Conservation (phyloP, 2,113 vertebrate species). For the Catharus fuscescens region DNA sequence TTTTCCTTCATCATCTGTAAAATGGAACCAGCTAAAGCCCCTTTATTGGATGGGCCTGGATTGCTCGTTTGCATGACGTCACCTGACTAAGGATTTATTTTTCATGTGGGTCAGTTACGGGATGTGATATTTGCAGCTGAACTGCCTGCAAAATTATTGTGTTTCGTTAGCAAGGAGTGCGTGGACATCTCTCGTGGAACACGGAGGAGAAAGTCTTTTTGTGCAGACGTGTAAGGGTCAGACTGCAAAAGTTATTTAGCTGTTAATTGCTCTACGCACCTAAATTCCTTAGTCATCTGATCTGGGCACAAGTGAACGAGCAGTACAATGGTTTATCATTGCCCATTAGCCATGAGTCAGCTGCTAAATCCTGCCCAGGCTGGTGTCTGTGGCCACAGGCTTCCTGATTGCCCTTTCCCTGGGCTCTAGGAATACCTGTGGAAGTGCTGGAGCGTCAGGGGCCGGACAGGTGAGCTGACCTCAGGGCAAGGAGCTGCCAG, state of each 20-base stretch:
- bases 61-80: neutral
- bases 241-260: neutral
- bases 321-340: neutral
- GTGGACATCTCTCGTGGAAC: neutral
- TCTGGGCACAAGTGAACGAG: neutral
- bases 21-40: neutral
- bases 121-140: neutral
- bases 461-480: fast-evolving
- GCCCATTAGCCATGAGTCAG: conserved; percentile 19
- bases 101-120: neutral
- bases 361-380: neutral
- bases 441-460: neutral
- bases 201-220: neutral
- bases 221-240: neutral
- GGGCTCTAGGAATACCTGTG: neutral
- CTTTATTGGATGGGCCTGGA: neutral
- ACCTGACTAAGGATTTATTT: conserved; percentile 6
- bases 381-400: neutral
- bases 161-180: neutral
- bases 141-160: neutral
- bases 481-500: neutral
- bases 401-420: neutral
- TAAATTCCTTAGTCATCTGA: conserved; percentile 51
- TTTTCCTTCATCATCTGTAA: neutral
- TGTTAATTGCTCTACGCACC: conserved; percentile 7